Percentiles rank a stretch among this genome's conserved stretches.
phyloP scores from a whole-genome alignment of 2,888 invertebrate genomes.

The Sesamia inferens region DNA sequence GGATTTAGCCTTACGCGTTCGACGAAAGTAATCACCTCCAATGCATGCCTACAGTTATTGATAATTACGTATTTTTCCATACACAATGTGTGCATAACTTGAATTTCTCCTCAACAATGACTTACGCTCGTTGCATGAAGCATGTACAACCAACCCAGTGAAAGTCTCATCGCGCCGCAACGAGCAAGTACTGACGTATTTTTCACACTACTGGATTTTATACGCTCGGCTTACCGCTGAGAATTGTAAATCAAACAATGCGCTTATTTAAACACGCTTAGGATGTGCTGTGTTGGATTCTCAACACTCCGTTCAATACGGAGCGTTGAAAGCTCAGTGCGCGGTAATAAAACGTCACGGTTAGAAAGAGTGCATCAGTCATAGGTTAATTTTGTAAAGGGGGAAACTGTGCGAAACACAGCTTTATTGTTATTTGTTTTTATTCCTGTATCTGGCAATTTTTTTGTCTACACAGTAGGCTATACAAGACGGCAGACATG shows the following conservation, averaged over 20 bases:
- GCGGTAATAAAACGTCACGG: neutral
- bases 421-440: conserved; percentile 32
- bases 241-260: neutral
- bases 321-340: neutral
- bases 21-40: conserved; percentile 14
- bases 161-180: conserved; percentile 30
- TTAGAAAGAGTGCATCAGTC: neutral
- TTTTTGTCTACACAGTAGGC: neutral
- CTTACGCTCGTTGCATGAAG: conserved; percentile 22
- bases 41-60: neutral
- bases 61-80: conserved; percentile 25
- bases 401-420: conserved; percentile 36
- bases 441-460: conserved; percentile 12
- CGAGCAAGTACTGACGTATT: neutral
- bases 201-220: neutral
- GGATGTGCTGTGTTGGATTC: neutral
- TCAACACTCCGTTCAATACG: neutral
- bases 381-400: neutral
- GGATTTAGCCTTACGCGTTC: neutral
- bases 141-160: conserved; percentile 41
- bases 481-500: neutral
- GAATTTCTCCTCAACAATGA: conserved; percentile 52
- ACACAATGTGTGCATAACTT: conserved; percentile 12
- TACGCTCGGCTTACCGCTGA: neutral
- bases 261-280: neutral